A percentile compares a stretch with the other conserved stretches of the same genome.
Conservation (phyloP, 2,888 invertebrate genomes). For the Chorisops tibialis region DNA sequence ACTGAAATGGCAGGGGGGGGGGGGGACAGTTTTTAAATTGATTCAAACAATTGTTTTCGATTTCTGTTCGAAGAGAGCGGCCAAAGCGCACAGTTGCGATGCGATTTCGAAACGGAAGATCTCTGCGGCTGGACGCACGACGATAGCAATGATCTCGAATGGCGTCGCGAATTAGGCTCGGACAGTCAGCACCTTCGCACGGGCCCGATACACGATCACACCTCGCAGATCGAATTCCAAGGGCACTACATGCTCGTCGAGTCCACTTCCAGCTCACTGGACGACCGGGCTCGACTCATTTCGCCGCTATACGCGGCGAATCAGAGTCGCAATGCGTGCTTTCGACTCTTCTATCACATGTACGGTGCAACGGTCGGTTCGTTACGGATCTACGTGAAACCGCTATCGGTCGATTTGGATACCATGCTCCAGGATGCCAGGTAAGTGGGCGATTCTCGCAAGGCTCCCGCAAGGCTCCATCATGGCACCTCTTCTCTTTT, state of each 20-base stretch:
- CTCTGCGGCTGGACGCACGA: slow-evolving; percentile 79
- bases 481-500: neutral
- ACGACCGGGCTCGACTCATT: slow-evolving; percentile 68
- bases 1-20: too few relatives aligned
- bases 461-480: neutral
- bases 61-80: too few relatives aligned
- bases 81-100: slow-evolving; percentile 34
- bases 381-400: slow-evolving; percentile 56
- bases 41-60: too few relatives aligned
- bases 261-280: slow-evolving; percentile 60
- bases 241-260: slow-evolving; percentile 85
- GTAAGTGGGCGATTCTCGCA: slow-evolving; percentile 15
- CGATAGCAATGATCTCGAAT: slow-evolving; percentile 66
- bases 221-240: slow-evolving; percentile 57
- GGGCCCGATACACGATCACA: slow-evolving; percentile 75
- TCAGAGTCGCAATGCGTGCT: slow-evolving; percentile 55
- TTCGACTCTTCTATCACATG: slow-evolving; percentile 77
- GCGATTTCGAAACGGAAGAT: slow-evolving; percentile 53
- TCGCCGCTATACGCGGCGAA: slow-evolving; percentile 64
- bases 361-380: slow-evolving; percentile 62
- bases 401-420: slow-evolving; percentile 42
- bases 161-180: slow-evolving; percentile 62
- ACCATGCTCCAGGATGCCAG: slow-evolving; percentile 33
- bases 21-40: too few relatives aligned
- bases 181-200: slow-evolving; percentile 49